Conservation (phyloP, 2,888 invertebrate species). For the Lordiphosa fenestrarum region DNA sequence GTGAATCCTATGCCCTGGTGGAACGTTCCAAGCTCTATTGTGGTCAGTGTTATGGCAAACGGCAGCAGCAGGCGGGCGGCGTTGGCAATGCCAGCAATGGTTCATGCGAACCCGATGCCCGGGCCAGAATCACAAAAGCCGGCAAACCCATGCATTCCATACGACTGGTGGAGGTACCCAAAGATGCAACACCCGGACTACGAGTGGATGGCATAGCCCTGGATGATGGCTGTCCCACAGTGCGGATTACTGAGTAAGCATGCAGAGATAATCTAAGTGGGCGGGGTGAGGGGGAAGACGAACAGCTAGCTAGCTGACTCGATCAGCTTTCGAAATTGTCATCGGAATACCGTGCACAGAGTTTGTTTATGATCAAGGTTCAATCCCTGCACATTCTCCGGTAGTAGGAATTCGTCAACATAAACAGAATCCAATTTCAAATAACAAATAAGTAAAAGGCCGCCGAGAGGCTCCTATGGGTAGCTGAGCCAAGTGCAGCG, state of each 20-base stretch:
- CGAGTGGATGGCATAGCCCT: constrained; percentile 80
- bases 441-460: too few species aligned
- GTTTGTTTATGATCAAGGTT: too few species aligned
- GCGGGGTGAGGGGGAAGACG: too few species aligned
- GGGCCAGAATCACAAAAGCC: constrained; percentile 50
- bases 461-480: constrained; percentile 2
- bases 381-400: too few species aligned
- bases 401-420: too few species aligned
- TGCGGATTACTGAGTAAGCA: constrained; percentile 86
- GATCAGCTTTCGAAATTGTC: too few species aligned
- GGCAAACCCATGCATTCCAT: constrained; percentile 88
- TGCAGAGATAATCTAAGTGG: neutral
- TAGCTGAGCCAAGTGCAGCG: constrained; percentile 5
- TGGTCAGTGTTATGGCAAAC: constrained; percentile 86
- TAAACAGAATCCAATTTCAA: too few species aligned
- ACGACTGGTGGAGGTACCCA: constrained; percentile 90
- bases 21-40: constrained; percentile 94
- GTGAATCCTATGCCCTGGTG: constrained; percentile 94
- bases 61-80: constrained; percentile 30
- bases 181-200: constrained; percentile 83
- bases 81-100: constrained; percentile 16
- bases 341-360: too few species aligned
- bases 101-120: constrained; percentile 42
- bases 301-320: too few species aligned
- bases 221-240: constrained; percentile 81